Base-by-base conservation (phyloP, 1,140 invertebrate genomes). In the Geopemphigus sp. region DNA sequence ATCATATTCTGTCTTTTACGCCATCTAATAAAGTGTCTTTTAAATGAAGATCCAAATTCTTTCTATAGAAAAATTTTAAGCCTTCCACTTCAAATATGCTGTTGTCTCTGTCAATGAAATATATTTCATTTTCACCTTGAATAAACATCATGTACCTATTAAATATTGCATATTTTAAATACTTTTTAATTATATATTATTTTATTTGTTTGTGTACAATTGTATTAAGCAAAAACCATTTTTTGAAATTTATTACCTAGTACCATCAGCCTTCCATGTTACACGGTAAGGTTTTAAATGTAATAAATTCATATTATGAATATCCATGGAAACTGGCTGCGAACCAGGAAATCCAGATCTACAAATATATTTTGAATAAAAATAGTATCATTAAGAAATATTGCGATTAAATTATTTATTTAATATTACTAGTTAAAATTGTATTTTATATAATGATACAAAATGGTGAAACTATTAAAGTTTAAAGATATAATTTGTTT, bases 221-320 rank as follows among this genome's bases (percentile, higher is more conserved):
- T 12, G 4, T 17, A 29, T 61, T 3, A 61, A 29, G 2, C 12
- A 19, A 61, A 61, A 19, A 61, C 26, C 8, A 19, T 50, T 50
- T n/a, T n/a, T 2, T 53, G n/a, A 39, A 39, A 74, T 57, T 80
- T 80, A 17, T 82, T 84, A 94, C 90, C 96, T 91, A 19, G 93
- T 95, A 32, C 98, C 98, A 87, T 99, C 98, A 19, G 98, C 98
- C 86, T 99, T 99, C 98, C 98, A 82, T 0, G 96, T 99, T 5
- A 99, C 97, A 84, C 91, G 91, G 84, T 99, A 99, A 0, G 92
- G 92, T 84, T 95, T 95, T 81, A 92, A 84, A 63, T 88, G 86
- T 1, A 99, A 85, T 14, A 92, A 87, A 61, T 85, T 87, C 17
- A 99, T 88, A 86, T 99, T 99, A 0, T 90, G 84, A 5, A 87